Base-by-base conservation (phyloP, 2,888 invertebrate genomes). In the Rhimphoctona megacephalus region DNA sequence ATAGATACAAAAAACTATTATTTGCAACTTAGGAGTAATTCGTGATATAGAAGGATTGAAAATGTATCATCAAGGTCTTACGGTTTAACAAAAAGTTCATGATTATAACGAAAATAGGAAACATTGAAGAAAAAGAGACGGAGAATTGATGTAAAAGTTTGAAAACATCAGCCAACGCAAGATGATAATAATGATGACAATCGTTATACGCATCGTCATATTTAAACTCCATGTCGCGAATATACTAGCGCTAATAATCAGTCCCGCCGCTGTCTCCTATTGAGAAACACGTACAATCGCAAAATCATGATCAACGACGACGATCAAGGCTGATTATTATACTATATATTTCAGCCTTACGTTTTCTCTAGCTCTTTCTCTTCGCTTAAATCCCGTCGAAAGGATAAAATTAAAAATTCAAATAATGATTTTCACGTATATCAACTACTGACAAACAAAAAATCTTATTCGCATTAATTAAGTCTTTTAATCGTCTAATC, bases 271-370 rank as follows among this genome's bases (percentile, higher is more conserved):
- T 67, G 67, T 52, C 64, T 76, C 77, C 39, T 22, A 39, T 66
- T 52, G 73, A 72, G 54, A 81, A 66, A 66, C 14, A 74, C 17
- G 39, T 22, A 66, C 52, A 66, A 43, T 54, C 67, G 66, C 73
- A 81, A 86, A 83, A 86, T 86, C 81, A 86, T 78, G 81, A 86
- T 86, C 86, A 84, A 73, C 81, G 74, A 70, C 78, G 84, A 81
- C 43, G 72, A 84, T 86, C 86, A 83, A 86, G 83, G 86, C 67
- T 81, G 81, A 78, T 30, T 57, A 81, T 86, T 81, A 67, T 30
- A 49, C 36, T 46, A 30, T 52, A 33, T 19, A 17, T 67, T 81
- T 49, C 52, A 69, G 30, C 57, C 74, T 25, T 72, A 66, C 74
- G 46, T 70, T 82, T 74, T 76, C 54, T 70, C 67, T 19, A 22